phyloP scores from a whole-genome alignment of 2,888 invertebrate genomes.

The Cephus runcator region DNA sequence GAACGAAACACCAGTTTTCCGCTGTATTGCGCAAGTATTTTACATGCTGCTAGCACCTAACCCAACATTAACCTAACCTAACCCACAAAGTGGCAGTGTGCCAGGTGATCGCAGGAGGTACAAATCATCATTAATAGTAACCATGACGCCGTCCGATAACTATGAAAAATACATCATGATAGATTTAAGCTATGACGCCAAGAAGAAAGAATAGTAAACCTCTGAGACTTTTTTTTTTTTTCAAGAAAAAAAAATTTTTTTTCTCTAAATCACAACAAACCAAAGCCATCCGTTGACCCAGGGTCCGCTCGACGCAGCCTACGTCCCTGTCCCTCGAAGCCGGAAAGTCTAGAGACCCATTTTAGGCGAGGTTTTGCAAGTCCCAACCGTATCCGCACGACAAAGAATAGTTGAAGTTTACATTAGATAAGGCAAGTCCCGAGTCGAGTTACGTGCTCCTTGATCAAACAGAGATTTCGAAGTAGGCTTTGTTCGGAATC shows the following conservation, averaged over 20 bases:
- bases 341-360: conserved; percentile 13
- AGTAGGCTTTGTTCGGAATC: conserved; percentile 49
- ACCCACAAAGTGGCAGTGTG: not conserved
- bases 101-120: not conserved
- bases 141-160: not conserved
- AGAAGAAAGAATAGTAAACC: not conserved
- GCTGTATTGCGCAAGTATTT: not conserved
- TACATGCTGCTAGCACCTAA: not conserved
- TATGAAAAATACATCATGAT: not conserved
- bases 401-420: conserved; percentile 51
- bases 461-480: conserved; percentile 45
- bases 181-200: not conserved
- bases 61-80: not conserved
- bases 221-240: too few species aligned
- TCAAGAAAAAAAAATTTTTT: too few species aligned
- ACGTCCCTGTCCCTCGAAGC: not conserved
- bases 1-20: not conserved
- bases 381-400: conserved; percentile 18
- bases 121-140: not conserved
- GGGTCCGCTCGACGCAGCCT: conserved; percentile 22
- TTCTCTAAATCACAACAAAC: not conserved
- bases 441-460: conserved; percentile 42
- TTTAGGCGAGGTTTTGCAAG: conserved; percentile 22
- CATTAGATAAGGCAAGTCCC: conserved; percentile 50
- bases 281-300: not conserved